These are phyloP conservation scores for Tipula unca DNA, from an alignment of 2,888 invertebrate genomes.

Conservation along the genomic window DNA sequence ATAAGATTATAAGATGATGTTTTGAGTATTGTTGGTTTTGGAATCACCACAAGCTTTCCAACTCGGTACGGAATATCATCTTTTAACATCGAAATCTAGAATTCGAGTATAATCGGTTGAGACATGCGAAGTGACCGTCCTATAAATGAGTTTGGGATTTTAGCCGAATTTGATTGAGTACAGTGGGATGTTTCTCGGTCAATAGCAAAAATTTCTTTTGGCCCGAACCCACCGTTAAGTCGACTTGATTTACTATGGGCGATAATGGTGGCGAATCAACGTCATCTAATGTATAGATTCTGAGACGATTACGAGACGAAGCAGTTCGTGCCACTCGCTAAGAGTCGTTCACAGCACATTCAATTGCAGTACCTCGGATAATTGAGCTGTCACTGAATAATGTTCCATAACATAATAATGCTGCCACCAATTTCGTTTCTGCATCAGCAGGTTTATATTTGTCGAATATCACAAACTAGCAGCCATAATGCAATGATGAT, in stretches of 20 bases:
- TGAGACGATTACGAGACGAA: background rate
- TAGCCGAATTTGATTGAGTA: constrained; percentile 79
- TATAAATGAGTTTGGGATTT: constrained; percentile 69
- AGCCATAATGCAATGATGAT: constrained; percentile 27
- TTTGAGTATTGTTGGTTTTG: too few species aligned
- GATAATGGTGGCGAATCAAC: constrained; percentile 30
- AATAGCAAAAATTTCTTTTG: constrained; percentile 60
- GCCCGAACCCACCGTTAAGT: constrained; percentile 44
- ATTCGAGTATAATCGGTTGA: constrained; percentile 82
- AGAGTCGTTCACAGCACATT: constrained; percentile 70
- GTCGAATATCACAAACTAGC: constrained; percentile 65
- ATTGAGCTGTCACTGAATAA: constrained; percentile 40
- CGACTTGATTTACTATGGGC: constrained; percentile 22
- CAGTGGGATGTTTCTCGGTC: constrained; percentile 80
- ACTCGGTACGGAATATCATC: constrained; percentile 76
- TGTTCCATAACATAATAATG: background rate
- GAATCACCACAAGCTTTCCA: constrained; percentile 69
- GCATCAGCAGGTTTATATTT: constrained; percentile 36
- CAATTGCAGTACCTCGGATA: constrained; percentile 63
- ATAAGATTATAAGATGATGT: too few species aligned
- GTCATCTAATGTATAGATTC: constrained; percentile 26
- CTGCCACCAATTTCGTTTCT: background rate
- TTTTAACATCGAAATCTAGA: constrained; percentile 83
- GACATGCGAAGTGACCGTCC: constrained; percentile 79
- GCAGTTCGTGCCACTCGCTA: constrained; percentile 56